Conservation (phyloP, 2,888 invertebrate species). For the Venustoraphidia nigricollis region DNA sequence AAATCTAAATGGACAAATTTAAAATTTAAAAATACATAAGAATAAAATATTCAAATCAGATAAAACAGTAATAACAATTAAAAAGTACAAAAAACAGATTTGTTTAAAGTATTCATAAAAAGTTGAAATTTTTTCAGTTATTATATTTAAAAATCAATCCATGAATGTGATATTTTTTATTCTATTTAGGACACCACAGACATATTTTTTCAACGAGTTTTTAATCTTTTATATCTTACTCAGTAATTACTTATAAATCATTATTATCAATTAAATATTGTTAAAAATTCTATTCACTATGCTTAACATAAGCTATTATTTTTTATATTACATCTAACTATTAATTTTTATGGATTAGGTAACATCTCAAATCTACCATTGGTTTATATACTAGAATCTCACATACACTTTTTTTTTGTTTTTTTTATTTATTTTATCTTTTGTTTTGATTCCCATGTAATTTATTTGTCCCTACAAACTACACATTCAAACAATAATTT, state of each 20-base stretch:
- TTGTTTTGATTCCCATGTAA: not conserved
- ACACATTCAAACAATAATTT: not conserved
- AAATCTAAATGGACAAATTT: too few relatives aligned
- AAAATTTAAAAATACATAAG: too few relatives aligned
- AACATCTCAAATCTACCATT: too few relatives aligned
- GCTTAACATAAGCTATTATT: conserved; percentile 4
- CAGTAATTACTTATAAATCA: not conserved
- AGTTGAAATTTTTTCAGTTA: too few relatives aligned
- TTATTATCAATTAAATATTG: not conserved
- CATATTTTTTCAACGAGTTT: conserved; percentile 6
- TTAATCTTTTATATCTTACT: too few relatives aligned
- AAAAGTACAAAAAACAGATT: too few relatives aligned
- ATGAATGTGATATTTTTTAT: too few relatives aligned
- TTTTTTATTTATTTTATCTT: not conserved
- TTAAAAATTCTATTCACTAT: not conserved
- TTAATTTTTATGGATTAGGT: too few relatives aligned
- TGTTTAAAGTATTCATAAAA: too few relatives aligned
- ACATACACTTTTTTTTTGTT: not conserved
- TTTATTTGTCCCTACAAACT: not conserved
- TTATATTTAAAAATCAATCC: too few relatives aligned
- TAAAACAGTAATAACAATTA: too few relatives aligned
- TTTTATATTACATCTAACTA: not conserved
- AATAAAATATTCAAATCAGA: too few relatives aligned
- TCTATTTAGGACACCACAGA: conserved; percentile 4
- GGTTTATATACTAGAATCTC: not conserved